Percentiles rank a stretch among this genome's conserved stretches.
These are phyloP conservation scores for Himalopsyche japonica DNA, from an alignment of 2,888 invertebrate genomes.

Conservation along the genomic window DNA sequence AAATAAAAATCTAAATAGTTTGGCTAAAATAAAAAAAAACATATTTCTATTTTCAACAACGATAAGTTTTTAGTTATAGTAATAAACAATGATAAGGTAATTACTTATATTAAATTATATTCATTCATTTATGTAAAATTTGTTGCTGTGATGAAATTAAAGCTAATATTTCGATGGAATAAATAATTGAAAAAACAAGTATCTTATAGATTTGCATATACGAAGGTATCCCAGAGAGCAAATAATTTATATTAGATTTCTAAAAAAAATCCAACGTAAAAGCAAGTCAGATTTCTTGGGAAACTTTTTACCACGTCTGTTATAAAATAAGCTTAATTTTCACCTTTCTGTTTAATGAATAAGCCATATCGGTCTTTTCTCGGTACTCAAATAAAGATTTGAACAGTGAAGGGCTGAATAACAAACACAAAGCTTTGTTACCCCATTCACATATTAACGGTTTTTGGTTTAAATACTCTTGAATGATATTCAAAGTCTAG, in stretches of 20 bases:
- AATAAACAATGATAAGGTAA: too few relatives aligned
- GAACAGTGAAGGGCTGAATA: slow-evolving; percentile 17
- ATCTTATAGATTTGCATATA: too few relatives aligned
- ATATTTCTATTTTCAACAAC: too few relatives aligned
- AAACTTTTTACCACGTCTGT: slow-evolving; percentile 1
- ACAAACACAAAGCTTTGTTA: slow-evolving; percentile 13
- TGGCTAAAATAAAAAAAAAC: too few relatives aligned
- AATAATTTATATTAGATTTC: not conserved
- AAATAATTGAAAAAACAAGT: too few relatives aligned
- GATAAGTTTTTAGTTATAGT: too few relatives aligned
- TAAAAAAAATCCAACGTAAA: not conserved
- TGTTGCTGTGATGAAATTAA: too few relatives aligned
- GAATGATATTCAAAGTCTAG: slow-evolving; percentile 11
- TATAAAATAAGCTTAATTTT: slow-evolving; percentile 12
- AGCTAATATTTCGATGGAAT: too few relatives aligned
- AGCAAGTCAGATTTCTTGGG: slow-evolving; percentile 22
- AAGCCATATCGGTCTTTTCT: slow-evolving; percentile 19
- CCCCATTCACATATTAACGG: slow-evolving; percentile 37
- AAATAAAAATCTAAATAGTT: too few relatives aligned
- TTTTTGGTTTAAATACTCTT: slow-evolving; percentile 21
- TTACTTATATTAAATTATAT: too few relatives aligned
- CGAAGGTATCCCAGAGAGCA: not conserved
- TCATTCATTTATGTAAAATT: too few relatives aligned
- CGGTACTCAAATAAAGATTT: slow-evolving; percentile 19
- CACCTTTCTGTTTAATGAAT: slow-evolving; percentile 12